Evolutionary conservation across 2,113 vertebrate species (phyloP), one percentile per base, ranked within the genome.

Genomic region (Pygoscelis antarcticus): DNA sequence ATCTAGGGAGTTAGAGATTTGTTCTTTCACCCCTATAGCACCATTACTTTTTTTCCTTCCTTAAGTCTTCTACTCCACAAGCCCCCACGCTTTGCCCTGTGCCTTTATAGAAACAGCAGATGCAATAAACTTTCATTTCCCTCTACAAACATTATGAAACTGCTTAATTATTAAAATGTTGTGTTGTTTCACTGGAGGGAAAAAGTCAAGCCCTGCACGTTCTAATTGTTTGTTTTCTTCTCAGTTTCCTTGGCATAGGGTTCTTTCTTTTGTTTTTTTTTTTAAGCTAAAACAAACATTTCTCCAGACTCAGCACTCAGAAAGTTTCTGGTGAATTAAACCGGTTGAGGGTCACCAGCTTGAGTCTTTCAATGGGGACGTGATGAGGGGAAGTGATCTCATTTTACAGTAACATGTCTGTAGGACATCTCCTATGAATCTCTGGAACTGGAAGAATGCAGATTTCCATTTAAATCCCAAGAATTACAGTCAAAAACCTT

Each of bases 121-220:
- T 87, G 40, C 44, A 97, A 95, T 83, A 95, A 96, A 96, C 49
- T 93, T 94, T 72, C 19, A 34, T 91, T 97, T 97, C 89, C 83
- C 47, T 91, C 93, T 87, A 87, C 51, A 97, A 94, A 96, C 29
- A 90, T 69, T 81, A 91, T 61, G 91, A 92, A 95, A 87, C 72
- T 61, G 46, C 74, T 95, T 97, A 94, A 96, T 93, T 96, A 96
- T 97, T 96, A 93, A 95, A 94, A 96, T 96, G 52, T 83, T 96
- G 21, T 76, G 87, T 77, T 95, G 80, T 91, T 96, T 95, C 93
- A 91, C 77, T 85, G 62, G 74, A 96, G 60, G 69, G 76, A 93
- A 93, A 86, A 94, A 96, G 68, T 83, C 68, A 96, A 89, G 72
- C 42, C 83, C 69, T 81, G 68, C 1, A 0, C 82, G 72, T 75